phyloP scores from a whole-genome alignment of 2,113 vertebrate genomes.

The Psilopogon haemacephalus region DNA sequence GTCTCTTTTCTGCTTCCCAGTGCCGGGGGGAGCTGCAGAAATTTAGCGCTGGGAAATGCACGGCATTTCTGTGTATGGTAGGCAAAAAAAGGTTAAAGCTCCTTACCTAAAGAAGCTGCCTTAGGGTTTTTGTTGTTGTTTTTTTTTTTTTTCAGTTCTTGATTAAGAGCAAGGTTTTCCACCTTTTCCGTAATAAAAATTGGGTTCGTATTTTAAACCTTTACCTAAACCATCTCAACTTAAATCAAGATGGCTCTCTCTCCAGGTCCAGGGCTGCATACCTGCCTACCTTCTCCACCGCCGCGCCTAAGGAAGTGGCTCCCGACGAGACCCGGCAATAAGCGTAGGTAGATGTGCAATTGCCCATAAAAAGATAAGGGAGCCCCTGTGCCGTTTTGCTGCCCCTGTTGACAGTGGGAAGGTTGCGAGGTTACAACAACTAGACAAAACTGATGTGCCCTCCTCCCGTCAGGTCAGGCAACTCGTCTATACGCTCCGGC shows the following conservation, averaged over 20 bases:
- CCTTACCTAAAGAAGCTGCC: not conserved
- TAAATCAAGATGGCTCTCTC: not conserved
- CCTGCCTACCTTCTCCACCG: not conserved
- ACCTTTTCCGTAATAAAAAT: not conserved
- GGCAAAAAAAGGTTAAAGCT: not conserved
- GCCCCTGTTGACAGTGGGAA: slow-evolving; percentile 56
- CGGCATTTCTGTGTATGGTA: accelerated
- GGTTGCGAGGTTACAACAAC: slow-evolving; percentile 82
- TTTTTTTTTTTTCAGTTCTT: not conserved
- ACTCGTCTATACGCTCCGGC: slow-evolving; percentile 31
- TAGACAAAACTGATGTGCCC: slow-evolving; percentile 77
- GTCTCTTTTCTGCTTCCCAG: not conserved
- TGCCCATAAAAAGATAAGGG: slow-evolving; percentile 52
- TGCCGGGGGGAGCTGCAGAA: not conserved
- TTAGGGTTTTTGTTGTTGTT: no score
- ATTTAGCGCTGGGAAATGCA: not conserved
- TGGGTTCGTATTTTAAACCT: not conserved
- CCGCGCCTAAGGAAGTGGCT: not conserved
- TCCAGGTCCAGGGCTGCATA: not conserved
- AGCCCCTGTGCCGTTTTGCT: slow-evolving; percentile 19
- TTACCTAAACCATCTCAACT: not conserved
- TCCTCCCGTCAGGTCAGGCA: slow-evolving; percentile 74
- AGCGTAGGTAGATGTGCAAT: slow-evolving; percentile 24
- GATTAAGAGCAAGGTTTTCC: not conserved
- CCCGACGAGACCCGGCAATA: not conserved